Evolutionary conservation across 1,140 invertebrate genomes (phyloP), one percentile per base, ranked within the genome.

Genomic region (Ostrea edulis): DNA sequence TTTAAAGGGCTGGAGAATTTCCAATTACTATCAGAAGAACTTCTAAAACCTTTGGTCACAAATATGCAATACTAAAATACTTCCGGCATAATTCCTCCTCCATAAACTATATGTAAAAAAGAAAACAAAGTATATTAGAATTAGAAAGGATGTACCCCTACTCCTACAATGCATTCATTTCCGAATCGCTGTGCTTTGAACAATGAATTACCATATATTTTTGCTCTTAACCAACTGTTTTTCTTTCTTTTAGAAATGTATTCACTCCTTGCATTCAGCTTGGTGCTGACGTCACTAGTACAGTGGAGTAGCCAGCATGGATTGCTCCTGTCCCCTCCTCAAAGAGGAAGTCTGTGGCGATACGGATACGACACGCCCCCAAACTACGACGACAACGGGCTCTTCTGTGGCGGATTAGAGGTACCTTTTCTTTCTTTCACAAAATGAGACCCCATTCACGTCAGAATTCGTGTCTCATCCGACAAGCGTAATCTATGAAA

Each of bases 281-380:
- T 54, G 8, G 25, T 12, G 14, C 17, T 83, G 82, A n/a, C 44
- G 82, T 53, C 52, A 54, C 52, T 83, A 14, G 17, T 83, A 5
- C n/a, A 51, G 20, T 11, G 44, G 44, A 83, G 44, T 54, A 52
- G 52, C 52, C 86, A 87, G 17, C 98, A 98, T 95, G 97, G 97
- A 20, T 96, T 96, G 95, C 94, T 97, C 92, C 98, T 98, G 97
- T 97, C 98, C 94, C 98, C 98, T 0, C 97, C 98, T 0, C 96
- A 97, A 0, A 96, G 98, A n/a, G 98, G 98, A 95, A 97, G 97
- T 11, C 98, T 98, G 97, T 99, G 98, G 98, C 95, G 98, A 81
- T 97, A 98, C 92, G 98, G 98, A 2, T 98, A 97, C 95, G 97
- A 97, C 1, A 98, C 97, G 95, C 97, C 98, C 0, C 97, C 98